Conservation (phyloP, 2,888 invertebrate genomes). For the Osmoderma eremita region DNA sequence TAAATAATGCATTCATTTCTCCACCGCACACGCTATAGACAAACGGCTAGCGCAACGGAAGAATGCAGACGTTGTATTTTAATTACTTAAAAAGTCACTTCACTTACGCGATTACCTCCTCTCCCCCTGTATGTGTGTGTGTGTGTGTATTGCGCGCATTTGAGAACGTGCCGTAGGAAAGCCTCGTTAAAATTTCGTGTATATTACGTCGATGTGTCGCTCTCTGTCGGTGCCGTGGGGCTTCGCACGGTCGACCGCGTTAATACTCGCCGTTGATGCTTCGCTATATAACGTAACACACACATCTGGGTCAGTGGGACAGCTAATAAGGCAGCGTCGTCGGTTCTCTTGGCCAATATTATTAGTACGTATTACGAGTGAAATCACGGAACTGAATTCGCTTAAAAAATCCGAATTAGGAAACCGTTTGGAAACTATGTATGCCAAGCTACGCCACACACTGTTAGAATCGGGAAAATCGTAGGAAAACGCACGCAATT, state of each 20-base stretch:
- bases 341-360: constrained; percentile 48
- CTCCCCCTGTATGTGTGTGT: background rate
- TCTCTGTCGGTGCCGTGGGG: constrained; percentile 19
- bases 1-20: too few species aligned
- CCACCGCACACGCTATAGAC: too few species aligned
- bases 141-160: constrained; percentile 7
- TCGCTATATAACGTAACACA: constrained; percentile 44
- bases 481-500: too few species aligned
- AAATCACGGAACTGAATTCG: constrained; percentile 41
- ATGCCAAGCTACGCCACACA: background rate
- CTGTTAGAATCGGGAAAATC: background rate
- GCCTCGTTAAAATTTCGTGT: constrained; percentile 33
- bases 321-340: constrained; percentile 25
- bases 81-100: constrained; percentile 16
- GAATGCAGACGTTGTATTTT: constrained; percentile 16
- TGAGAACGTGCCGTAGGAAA: constrained; percentile 10
- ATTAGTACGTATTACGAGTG: constrained; percentile 46
- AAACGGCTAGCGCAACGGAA: background rate
- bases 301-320: constrained; percentile 50
- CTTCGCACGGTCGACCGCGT: constrained; percentile 5
- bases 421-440: constrained; percentile 18
- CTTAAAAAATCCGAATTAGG: constrained; percentile 38
- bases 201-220: constrained; percentile 13
- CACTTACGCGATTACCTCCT: background rate
- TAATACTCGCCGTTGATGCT: background rate